Base-by-base conservation (phyloP, 2,113 vertebrate species). In the Leptodactylus fuscus region DNA sequence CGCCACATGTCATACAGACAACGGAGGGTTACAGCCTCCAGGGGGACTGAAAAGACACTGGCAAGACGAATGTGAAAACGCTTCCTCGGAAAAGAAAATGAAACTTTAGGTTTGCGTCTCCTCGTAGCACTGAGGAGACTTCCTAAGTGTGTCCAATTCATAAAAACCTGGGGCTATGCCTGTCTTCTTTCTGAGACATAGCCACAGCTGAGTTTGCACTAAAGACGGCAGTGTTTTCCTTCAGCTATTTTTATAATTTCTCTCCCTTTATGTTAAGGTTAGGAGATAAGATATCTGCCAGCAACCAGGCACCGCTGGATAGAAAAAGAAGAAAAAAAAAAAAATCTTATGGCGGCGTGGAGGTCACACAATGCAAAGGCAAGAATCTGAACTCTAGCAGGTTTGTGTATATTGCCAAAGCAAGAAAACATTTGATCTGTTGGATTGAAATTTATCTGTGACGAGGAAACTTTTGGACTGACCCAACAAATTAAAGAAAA, bases 71-170 rank as follows among this genome's bases (percentile, higher is more conserved):
- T 92, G 94, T 88, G 95, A 95, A 89, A 92, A 92, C 85, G 93
- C 95, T 2, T 95, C 96, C 38, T 94, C 95, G 90, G 97, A 98
- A 91, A 99, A 99, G 93, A 98, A 96, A 94, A 88, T 96, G 86
- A 99, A 97, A 94, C 97, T 95, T 91, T 97, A 94, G 95, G 20
- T 79, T 55, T 41, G n/a, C 1, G 22, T 78, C 32, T 62, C 36
- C 36, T 53, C 55, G 6, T 24, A n/a, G 24, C 5, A 9, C 32
- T 34, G 53, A 60, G 55, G 77, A 62, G 55, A 29, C 18, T 29
- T 22, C 32, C 38, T 74, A 46, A 58, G 91, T 92, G 90, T 91
- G 89, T 92, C 88, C 91, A 94, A 90, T 90, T 94, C 93, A 93
- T 22, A 5, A 44, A 69, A 76, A 67, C 67, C 76, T 71, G 58